A percentile compares a stretch with the other conserved stretches of the same genome.
These are phyloP conservation scores for Brenthis ino DNA, from an alignment of 2,888 invertebrate genomes.

Conservation along the genomic window DNA sequence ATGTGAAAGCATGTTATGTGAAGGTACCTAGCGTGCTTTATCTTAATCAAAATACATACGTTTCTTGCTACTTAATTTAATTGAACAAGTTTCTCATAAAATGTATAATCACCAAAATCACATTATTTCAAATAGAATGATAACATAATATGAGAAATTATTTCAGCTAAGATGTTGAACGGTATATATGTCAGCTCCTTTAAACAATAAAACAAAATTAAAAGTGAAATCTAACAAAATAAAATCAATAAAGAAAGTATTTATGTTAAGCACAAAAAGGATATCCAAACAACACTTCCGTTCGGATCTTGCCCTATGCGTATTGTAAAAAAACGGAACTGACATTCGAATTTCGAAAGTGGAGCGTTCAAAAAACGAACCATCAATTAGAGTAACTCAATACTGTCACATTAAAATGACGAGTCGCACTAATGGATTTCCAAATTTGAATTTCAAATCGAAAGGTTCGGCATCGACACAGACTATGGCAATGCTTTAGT, in stretches of 20 bases:
- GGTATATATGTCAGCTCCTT: neutral
- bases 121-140: no score
- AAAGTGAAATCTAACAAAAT: conserved; percentile 7
- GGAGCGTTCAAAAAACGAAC: conserved; percentile 61
- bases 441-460: conserved; percentile 80
- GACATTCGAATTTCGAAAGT: conserved; percentile 61
- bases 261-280: conserved; percentile 13
- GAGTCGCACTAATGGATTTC: conserved; percentile 79
- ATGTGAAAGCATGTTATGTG: no score
- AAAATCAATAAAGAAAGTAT: conserved; percentile 15
- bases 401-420: conserved; percentile 82
- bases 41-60: no score
- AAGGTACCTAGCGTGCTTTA: no score
- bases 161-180: no score
- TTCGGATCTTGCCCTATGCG: conserved; percentile 33
- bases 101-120: no score
- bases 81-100: no score
- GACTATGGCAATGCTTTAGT: conserved; percentile 37
- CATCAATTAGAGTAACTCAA: conserved; percentile 82
- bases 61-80: no score
- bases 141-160: no score
- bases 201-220: neutral
- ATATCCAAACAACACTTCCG: conserved; percentile 10
- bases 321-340: conserved; percentile 53
- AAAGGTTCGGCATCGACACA: conserved; percentile 63